A percentile compares a stretch with the other conserved stretches of the same genome.
Conservation (phyloP, 1,140 invertebrate genomes). For the Cotesia chilonis region DNA sequence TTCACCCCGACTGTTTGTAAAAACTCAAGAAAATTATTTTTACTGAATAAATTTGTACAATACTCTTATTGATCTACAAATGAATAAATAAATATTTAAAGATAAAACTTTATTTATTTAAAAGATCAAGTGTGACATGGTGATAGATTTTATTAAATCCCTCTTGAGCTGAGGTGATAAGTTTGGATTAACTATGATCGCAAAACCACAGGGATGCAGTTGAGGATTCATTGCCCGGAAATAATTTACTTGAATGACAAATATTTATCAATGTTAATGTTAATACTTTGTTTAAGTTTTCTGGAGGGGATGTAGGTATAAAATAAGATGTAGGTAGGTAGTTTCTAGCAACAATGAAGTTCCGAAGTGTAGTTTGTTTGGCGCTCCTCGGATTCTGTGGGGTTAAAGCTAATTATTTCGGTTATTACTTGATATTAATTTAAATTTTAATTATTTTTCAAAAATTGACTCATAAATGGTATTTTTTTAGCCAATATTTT, state of each 20-base stretch:
- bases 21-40: background rate
- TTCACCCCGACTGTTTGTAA: slow-evolving; percentile 61
- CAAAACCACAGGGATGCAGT: background rate
- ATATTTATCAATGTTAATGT: too few species aligned
- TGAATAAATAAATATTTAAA: too few species aligned
- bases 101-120: background rate
- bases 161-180: background rate
- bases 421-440: too few species aligned
- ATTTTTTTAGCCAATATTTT: slow-evolving; percentile 24
- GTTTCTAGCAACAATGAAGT: too few species aligned
- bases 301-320: background rate
- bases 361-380: too few species aligned
- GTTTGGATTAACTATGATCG: background rate
- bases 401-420: too few species aligned
- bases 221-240: slow-evolving; percentile 4
- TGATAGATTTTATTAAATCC: background rate
- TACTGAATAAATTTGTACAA: slow-evolving; percentile 2
- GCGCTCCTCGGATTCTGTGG: too few species aligned
- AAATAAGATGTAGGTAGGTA: background rate
- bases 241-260: too few species aligned
- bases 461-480: background rate
- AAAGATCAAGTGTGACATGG: too few species aligned
- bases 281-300: background rate
- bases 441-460: background rate
- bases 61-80: background rate